Base-by-base conservation (phyloP, 2,888 invertebrate species). In the Lucinisca nassula region DNA sequence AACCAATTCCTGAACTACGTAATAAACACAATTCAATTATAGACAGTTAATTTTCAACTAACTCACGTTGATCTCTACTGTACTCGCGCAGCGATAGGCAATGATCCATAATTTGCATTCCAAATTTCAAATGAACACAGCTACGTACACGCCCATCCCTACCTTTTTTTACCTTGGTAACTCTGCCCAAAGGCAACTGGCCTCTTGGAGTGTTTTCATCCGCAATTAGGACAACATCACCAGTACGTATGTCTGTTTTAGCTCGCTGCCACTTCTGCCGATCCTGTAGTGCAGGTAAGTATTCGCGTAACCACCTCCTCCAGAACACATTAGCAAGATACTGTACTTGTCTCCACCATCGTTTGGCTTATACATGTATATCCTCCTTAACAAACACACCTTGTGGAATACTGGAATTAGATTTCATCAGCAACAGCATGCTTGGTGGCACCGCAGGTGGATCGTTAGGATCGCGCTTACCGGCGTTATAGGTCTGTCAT, bases 61-160 rank as follows among this genome's bases (percentile, higher is more conserved):
- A n/a, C n/a, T n/a, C n/a, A n/a, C n/a, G n/a, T n/a, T n/a, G n/a
- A n/a, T n/a, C n/a, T n/a, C n/a, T n/a, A n/a, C n/a, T n/a, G n/a
- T n/a, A n/a, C n/a, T n/a, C n/a, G n/a, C n/a, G n/a, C n/a, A n/a
- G n/a, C n/a, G n/a, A n/a, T n/a, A n/a, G n/a, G n/a, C n/a, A n/a
- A n/a, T n/a, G n/a, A n/a, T n/a, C n/a, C n/a, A n/a, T n/a, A n/a
- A n/a, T n/a, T n/a, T n/a, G n/a, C n/a, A n/a, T n/a, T n/a, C n/a
- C n/a, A n/a, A n/a, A n/a, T n/a, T n/a, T n/a, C n/a, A n/a, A n/a
- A 45, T 45, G 10, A 45, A 61, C 27, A 78, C 58, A 84, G 32
- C 72, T 74, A n/a, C 86, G 78, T n/a, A 86, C 79, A 75, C 40
- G 86, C 32, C 79, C 82, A 77, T 85, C 81, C 70, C 81, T 27